Evolutionary conservation across 1,140 invertebrate species (phyloP).

Genomic region (Heliconius eleuchia): DNA sequence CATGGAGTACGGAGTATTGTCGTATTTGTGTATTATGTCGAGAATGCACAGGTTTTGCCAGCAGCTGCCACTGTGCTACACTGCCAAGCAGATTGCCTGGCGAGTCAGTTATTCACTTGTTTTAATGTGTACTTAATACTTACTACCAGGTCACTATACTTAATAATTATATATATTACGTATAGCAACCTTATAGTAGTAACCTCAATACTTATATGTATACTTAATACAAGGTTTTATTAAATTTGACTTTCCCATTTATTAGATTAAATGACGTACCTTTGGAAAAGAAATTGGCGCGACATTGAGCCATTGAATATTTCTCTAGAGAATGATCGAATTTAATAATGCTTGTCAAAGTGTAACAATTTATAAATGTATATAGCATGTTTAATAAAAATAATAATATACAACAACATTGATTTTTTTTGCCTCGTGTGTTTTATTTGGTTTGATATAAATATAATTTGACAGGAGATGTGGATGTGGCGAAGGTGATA

Average conservation of each 20-base stretch:
- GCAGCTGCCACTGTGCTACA: slow-evolving; percentile 90
- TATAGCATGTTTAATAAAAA: too few species aligned
- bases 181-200: too few species aligned
- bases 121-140: neutral
- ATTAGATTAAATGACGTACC: neutral
- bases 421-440: neutral
- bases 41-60: slow-evolving; percentile 97
- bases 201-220: too few species aligned
- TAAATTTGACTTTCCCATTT: neutral
- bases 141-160: too few species aligned
- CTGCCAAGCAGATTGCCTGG: slow-evolving; percentile 91
- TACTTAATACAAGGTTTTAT: neutral
- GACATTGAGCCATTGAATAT: too few species aligned
- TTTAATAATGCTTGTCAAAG: too few species aligned
- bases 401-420: neutral
- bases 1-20: slow-evolving; percentile 91
- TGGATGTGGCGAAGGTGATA: slow-evolving; percentile 97
- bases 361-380: too few species aligned
- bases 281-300: too few species aligned
- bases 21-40: slow-evolving; percentile 95
- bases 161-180: too few species aligned
- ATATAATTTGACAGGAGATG: slow-evolving; percentile 86
- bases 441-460: neutral
- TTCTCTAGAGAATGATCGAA: too few species aligned
- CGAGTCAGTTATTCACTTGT: slow-evolving; percentile 85